Base-by-base conservation (phyloP, 2,113 vertebrate species). In the Amphiprion ocellaris region DNA sequence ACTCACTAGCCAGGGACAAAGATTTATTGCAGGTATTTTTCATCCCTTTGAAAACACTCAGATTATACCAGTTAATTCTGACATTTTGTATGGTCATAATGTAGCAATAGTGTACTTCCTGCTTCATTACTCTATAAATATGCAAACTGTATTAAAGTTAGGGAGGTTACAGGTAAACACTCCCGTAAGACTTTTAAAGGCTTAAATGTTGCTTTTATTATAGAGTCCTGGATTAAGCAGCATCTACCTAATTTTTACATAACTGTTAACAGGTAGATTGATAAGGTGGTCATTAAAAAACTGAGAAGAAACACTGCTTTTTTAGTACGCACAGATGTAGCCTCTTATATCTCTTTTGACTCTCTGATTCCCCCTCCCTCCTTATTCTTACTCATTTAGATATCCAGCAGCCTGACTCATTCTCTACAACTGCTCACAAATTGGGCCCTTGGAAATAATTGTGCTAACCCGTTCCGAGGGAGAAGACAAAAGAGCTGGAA, bases 391-490 rank as follows among this genome's bases (percentile, higher is more conserved):
- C 52, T 83, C 79, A 78, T 84, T 89, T 87, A 83, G 81, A 85
- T 68, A 84, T 81, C 78, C 89, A 64, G 68, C 79, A 76, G 50
- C 24, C 69, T 77, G 73, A 87, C 88, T 84, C 73, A 33, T 65
- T 77, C 78, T 81, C 70, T 68, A 59, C 79, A 64, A 47, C 68
- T 60, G 17, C 64, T 76, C 83, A 86, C 89, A 93, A 92, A 92
- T 90, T 88, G 87, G 87, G 75, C 82, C 83, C 81, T 87, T 91
- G 82, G 84, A 92, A 88, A 82, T 84, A 90, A 88, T 92, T 71
- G 85, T 33, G 14, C 82, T 91, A 86, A 92, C 82, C 66, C 63
- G 74, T 84, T 94, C 79, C 17, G 23, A 73, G 91, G 86, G 86
- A 90, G 59, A 90, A 85, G 82, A 93, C 89, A 91, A 92, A 93